Evolutionary conservation across 2,113 vertebrate genomes (phyloP).

Genomic region (Narcine bancroftii): DNA sequence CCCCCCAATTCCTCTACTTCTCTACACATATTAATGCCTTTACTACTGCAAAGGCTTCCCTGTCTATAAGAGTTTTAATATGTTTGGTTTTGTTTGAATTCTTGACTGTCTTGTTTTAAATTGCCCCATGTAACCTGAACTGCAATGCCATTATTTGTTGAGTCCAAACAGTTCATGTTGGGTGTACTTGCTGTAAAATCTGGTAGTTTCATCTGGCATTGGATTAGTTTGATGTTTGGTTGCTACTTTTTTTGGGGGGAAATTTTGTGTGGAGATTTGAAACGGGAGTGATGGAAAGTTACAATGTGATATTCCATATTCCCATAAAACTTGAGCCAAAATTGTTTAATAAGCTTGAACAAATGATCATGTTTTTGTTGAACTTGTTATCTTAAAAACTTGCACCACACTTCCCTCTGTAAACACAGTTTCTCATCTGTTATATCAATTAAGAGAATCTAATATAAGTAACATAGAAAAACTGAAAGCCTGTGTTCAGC

Average conservation of each 20-base stretch:
- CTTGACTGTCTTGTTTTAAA: neutral
- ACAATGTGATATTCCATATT: neutral
- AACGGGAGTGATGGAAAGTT: neutral
- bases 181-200: neutral
- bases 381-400: neutral
- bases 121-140: neutral
- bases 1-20: neutral
- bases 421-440: neutral
- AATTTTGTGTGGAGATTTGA: neutral
- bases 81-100: neutral
- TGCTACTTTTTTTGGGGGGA: neutral
- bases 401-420: neutral
- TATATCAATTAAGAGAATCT: neutral
- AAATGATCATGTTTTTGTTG: neutral
- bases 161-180: neutral
- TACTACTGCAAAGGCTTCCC: neutral
- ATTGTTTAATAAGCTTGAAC: neutral
- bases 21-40: neutral
- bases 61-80: neutral
- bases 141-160: neutral
- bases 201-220: constrained; percentile 5
- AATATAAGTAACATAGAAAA: neutral
- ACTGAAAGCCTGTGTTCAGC: neutral
- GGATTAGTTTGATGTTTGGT: neutral
- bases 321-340: neutral